Percentiles rank a stretch among this genome's conserved stretches.
These are phyloP conservation scores for Notothenia rossii DNA, from an alignment of 2,113 vertebrate species.

Conservation along the genomic window DNA sequence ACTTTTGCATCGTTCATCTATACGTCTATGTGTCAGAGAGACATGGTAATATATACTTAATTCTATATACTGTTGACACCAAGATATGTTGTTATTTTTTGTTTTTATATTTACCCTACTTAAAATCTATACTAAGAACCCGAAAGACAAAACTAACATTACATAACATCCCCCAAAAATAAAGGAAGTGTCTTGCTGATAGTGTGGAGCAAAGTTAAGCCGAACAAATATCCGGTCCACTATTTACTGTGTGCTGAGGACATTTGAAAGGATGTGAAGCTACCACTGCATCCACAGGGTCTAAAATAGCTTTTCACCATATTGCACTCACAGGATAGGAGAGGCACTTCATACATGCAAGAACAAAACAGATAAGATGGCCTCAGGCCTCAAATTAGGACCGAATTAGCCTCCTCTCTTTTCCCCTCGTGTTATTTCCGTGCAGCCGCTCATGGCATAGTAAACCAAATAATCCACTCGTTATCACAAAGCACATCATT, in stretches of 20 bases:
- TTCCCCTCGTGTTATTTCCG: constrained; percentile 62
- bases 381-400: constrained; percentile 67
- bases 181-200: constrained; percentile 14
- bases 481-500: constrained; percentile 77
- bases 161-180: neutral
- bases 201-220: constrained; percentile 23
- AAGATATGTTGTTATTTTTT: neutral
- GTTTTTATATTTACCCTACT: neutral
- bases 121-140: neutral
- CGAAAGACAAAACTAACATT: constrained; percentile 1
- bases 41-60: neutral
- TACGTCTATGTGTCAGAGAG: neutral
- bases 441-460: constrained; percentile 70
- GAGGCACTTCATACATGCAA: constrained; percentile 66
- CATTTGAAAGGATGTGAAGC: constrained; percentile 37
- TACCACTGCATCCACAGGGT: constrained; percentile 34
- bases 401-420: constrained; percentile 62
- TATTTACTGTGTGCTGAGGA: constrained; percentile 25
- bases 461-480: constrained; percentile 77
- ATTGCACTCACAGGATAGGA: constrained; percentile 60
- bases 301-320: constrained; percentile 68
- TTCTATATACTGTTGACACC: neutral
- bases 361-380: constrained; percentile 66
- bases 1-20: no score
- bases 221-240: constrained; percentile 28